phyloP scores from a whole-genome alignment of 23 tunicate genomes.

The Trididemnum clinides region DNA sequence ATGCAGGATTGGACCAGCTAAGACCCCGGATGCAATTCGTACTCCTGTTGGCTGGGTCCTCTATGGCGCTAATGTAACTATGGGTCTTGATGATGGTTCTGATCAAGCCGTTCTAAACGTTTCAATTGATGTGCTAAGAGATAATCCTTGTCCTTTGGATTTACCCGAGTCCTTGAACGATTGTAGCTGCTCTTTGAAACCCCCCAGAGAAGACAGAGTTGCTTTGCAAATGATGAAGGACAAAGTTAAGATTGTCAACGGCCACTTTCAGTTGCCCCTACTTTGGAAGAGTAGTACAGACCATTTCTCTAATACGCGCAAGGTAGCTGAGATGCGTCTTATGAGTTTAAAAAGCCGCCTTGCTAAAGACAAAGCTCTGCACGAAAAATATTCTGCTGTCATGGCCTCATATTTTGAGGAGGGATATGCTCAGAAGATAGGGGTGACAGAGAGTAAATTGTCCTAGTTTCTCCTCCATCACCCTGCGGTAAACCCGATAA shows the following conservation, averaged over 20 bases:
- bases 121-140: too few species aligned
- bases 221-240: background rate
- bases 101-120: background rate
- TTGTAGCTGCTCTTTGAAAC: too few species aligned
- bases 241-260: background rate
- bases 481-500: background rate
- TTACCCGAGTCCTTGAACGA: too few species aligned
- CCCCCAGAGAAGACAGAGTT: background rate
- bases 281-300: background rate
- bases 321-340: background rate
- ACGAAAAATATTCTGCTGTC: background rate
- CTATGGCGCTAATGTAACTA: background rate
- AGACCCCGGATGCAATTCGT: background rate
- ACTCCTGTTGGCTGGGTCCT: background rate
- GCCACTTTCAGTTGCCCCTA: background rate
- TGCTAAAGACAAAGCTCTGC: background rate
- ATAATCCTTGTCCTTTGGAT: too few species aligned
- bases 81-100: background rate
- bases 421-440: background rate
- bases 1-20: background rate
- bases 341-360: background rate
- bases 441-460: background rate
- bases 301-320: background rate
- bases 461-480: constrained; percentile 6
- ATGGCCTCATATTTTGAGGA: background rate